Conservation (phyloP, 2,797 vertebrate species). For the Hippoglossus hippoglossus region DNA sequence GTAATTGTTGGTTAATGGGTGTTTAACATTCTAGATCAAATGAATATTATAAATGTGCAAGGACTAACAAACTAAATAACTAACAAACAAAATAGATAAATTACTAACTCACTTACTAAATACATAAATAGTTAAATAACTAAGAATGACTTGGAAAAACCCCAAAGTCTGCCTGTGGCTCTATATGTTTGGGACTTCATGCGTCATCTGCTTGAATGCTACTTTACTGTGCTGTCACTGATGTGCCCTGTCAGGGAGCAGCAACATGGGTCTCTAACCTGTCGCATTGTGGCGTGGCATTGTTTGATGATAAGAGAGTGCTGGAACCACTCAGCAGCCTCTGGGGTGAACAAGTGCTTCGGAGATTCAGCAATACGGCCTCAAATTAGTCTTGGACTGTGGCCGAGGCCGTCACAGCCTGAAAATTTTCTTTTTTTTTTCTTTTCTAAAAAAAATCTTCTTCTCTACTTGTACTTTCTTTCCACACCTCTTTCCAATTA, state of each 20-base stretch:
- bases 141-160: too few species aligned
- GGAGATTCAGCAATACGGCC: conserved; percentile 27
- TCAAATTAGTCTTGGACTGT: conserved; percentile 32
- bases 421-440: conserved; percentile 12
- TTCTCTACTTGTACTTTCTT: not conserved
- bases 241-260: conserved; percentile 56
- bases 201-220: conserved; percentile 40
- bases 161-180: not conserved
- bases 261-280: conserved; percentile 54
- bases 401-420: conserved; percentile 34
- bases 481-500: not conserved
- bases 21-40: too few species aligned
- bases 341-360: conserved; percentile 23
- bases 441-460: not conserved
- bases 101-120: not conserved
- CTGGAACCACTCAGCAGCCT: conserved; percentile 41
- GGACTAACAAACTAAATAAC: too few species aligned
- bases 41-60: too few species aligned
- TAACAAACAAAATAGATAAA: too few species aligned
- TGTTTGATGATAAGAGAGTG: conserved; percentile 65
- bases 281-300: conserved; percentile 43
- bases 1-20: too few species aligned
- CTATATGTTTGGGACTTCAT: conserved; percentile 12
- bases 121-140: not conserved
- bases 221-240: conserved; percentile 40